These are phyloP conservation scores for Lottia gigantea DNA, from an alignment of 2,888 invertebrate species.

Conservation along the genomic window DNA sequence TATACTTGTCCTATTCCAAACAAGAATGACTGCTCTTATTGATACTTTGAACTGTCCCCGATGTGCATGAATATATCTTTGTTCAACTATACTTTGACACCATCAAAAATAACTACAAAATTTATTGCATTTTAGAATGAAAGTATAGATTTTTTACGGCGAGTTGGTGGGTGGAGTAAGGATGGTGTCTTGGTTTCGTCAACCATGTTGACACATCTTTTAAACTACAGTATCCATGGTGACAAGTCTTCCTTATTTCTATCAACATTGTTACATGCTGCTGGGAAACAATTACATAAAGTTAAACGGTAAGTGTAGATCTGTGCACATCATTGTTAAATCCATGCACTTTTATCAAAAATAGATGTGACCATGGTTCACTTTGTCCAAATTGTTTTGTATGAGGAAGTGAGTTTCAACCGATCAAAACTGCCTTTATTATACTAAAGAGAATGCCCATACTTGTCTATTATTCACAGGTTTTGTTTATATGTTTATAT, in stretches of 20 bases:
- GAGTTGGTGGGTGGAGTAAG: conserved; percentile 18
- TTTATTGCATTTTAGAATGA: conserved; percentile 25
- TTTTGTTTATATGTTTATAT: no score
- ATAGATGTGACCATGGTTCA: no score
- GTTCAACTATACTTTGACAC: not conserved
- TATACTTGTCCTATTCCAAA: no score
- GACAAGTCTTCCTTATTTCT: conserved; percentile 11
- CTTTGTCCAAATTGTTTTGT: no score
- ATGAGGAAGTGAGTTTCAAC: no score
- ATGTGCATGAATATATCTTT: not conserved
- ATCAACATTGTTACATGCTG: conserved; percentile 16
- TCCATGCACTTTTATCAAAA: no score
- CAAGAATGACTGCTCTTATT: not conserved
- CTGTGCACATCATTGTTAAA: no score
- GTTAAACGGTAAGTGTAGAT: conserved; percentile 16
- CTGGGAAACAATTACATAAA: conserved; percentile 18
- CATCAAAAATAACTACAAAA: no score
- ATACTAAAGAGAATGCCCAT: no score
- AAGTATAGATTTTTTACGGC: conserved; percentile 19
- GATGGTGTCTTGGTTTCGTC: conserved; percentile 21
- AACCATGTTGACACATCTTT: conserved; percentile 18
- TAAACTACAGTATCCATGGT: conserved; percentile 2
- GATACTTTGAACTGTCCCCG: not conserved
- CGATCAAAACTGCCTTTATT: no score
- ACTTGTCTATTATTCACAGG: no score